A percentile compares a stretch with the other conserved stretches of the same genome.
Conservation (phyloP, 2,113 vertebrate genomes). For the Siphamia tubifer region DNA sequence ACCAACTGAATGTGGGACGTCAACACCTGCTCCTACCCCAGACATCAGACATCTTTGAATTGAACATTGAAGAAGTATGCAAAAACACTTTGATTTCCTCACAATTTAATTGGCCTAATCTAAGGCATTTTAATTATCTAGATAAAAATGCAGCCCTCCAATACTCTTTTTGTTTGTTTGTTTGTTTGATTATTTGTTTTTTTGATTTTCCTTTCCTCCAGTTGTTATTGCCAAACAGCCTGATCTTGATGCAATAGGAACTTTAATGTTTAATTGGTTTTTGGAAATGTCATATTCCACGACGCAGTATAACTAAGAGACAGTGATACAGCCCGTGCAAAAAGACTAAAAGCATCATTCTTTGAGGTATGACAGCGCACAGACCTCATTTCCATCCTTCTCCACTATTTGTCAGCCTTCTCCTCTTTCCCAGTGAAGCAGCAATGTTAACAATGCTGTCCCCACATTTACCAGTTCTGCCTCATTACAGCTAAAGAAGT, state of each 20-base stretch:
- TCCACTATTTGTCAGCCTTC: constrained; percentile 59
- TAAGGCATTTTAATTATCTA: constrained; percentile 6
- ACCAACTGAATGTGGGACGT: constrained; percentile 7
- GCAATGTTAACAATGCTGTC: constrained; percentile 78
- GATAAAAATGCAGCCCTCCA: not conserved
- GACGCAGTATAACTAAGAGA: constrained; percentile 35
- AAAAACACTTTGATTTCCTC: constrained; percentile 10
- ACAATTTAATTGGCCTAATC: constrained; percentile 37
- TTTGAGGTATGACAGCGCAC: constrained; percentile 62
- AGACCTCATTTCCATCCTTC: constrained; percentile 65
- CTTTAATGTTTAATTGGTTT: constrained; percentile 71
- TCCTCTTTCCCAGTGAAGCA: constrained; percentile 67
- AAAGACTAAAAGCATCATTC: constrained; percentile 63
- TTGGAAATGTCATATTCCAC: constrained; percentile 52
- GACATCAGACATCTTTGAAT: constrained; percentile 18
- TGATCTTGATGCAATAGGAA: constrained; percentile 35
- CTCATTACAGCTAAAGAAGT: constrained; percentile 78
- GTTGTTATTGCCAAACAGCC: constrained; percentile 35
- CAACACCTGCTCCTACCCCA: constrained; percentile 6
- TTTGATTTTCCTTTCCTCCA: constrained; percentile 3
- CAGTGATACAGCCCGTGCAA: constrained; percentile 40
- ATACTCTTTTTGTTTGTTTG: constrained; percentile 4
- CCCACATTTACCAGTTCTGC: constrained; percentile 80
- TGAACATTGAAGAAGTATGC: not conserved
- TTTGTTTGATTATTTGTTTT: constrained; percentile 19